Base-by-base conservation (phyloP, 2,113 vertebrate genomes). In the Cercopithecus mona region DNA sequence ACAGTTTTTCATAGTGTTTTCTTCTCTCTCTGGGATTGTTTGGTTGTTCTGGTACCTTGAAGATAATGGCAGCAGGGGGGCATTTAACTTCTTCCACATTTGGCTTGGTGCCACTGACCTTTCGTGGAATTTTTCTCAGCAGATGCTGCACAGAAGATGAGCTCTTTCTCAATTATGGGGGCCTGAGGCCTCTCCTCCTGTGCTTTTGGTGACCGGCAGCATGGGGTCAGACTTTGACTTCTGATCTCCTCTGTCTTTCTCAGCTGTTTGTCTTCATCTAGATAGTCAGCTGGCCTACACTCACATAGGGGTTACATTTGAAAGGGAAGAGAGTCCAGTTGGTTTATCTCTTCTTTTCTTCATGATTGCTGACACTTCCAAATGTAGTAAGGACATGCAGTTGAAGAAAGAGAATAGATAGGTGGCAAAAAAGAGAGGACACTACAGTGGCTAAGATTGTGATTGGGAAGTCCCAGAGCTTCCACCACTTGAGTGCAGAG, bases 161-260 rank as follows among this genome's bases (percentile, higher is more conserved):
- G 45, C 13, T 40, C 45, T 52, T 32, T 66, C 20, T 45, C 52
- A 14, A 45, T 70, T 35, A 14, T 3, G 22, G 80, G 64, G 8
- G 9, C 81, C 16, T 43, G 52, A 4, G 32, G 6, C 0, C 64
- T 48, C 83, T 30, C 38, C 5, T 48, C 7, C 0, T 9, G 2
- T 68, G 64, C 50, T 73, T 73, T 45, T 48, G 52, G 27, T 84
- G 70, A 35, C 78, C 8, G 2, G 30, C 6, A 88, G 52, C 20
- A 1, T 1, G 10, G 10, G 32, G 30, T 78, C 66, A 55, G 10
- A 25, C 72, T 70, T 38, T 81, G 85, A 3, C 55, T 89, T 84
- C 78, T 78, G 50, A 59, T 43, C 8, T 43, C 52, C 66, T 90
- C 96, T 95, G 91, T 90, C 40, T 75, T 94, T 89, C 82, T 95